These are phyloP conservation scores for Zosterops hypoxanthus DNA, from an alignment of 2,113 vertebrate genomes.

Conservation along the genomic window DNA sequence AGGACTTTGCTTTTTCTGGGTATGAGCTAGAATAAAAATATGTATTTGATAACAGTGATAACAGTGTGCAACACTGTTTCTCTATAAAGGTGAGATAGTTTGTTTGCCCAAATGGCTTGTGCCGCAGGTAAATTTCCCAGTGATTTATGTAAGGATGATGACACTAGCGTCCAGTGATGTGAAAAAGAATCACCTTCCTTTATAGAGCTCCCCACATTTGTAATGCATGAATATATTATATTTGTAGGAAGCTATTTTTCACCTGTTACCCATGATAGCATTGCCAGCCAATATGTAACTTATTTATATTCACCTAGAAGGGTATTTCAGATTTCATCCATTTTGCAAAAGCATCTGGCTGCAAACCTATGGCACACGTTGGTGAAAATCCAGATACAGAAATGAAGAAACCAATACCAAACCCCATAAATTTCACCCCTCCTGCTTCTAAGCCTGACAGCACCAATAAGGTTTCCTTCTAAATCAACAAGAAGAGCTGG, in stretches of 20 bases:
- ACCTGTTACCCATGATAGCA: neutral
- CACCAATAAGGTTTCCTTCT: neutral
- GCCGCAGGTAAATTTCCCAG: neutral
- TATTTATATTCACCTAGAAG: neutral
- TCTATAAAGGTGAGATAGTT: neutral
- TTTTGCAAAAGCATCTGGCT: conserved; percentile 44
- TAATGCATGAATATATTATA: neutral
- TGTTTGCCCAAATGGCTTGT: neutral
- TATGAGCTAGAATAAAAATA: neutral
- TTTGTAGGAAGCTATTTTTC: neutral
- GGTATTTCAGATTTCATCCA: conserved; percentile 25
- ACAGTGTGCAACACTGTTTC: neutral
- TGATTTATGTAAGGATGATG: neutral
- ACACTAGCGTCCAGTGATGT: neutral
- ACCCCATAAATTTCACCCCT: neutral
- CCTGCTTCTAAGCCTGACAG: neutral
- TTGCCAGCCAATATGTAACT: neutral
- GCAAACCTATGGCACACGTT: neutral
- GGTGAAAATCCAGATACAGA: neutral
- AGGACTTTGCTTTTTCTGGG: neutral
- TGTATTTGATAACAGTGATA: neutral
- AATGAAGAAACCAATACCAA: neutral
- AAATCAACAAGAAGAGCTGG: neutral
- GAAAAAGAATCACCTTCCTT: neutral
- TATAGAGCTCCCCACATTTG: neutral